Percentiles rank a stretch among this genome's conserved stretches.
phyloP scores from a whole-genome alignment of 2,113 vertebrate genomes.

The Pangasianodon hypophthalmus region DNA sequence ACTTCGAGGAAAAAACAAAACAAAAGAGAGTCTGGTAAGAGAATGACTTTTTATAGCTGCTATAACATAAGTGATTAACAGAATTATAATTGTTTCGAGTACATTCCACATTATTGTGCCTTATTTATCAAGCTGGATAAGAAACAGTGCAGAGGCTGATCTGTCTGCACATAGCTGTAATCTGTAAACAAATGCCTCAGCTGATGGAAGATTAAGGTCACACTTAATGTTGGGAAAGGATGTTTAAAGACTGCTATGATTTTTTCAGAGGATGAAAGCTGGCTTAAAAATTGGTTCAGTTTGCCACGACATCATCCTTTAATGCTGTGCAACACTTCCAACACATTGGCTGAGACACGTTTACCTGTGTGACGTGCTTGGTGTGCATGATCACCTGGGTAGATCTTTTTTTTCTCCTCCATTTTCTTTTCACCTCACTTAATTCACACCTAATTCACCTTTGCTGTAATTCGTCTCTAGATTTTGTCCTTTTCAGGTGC shows the following conservation, averaged over 20 bases:
- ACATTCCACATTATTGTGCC: neutral
- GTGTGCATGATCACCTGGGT: neutral
- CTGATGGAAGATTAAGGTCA: conserved; percentile 6
- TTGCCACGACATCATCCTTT: neutral
- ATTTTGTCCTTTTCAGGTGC: neutral
- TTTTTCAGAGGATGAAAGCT: neutral
- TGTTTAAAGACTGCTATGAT: neutral
- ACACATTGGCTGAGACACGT: neutral
- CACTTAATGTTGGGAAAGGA: neutral
- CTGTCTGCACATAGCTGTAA: neutral
- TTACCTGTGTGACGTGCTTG: neutral
- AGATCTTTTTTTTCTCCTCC: neutral
- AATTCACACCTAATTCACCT: neutral
- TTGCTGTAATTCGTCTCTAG: neutral
- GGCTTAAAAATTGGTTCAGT: neutral
- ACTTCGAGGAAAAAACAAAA: no score
- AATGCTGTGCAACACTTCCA: neutral
- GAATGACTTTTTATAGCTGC: neutral
- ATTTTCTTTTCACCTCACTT: neutral
- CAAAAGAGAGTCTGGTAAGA: no score
- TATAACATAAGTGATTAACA: neutral
- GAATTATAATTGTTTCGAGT: neutral
- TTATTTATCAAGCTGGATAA: neutral
- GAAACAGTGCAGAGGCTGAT: neutral
- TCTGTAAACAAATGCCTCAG: neutral